These are phyloP conservation scores for Seriola dumerili DNA, from an alignment of 2,113 vertebrate species.

Conservation along the genomic window DNA sequence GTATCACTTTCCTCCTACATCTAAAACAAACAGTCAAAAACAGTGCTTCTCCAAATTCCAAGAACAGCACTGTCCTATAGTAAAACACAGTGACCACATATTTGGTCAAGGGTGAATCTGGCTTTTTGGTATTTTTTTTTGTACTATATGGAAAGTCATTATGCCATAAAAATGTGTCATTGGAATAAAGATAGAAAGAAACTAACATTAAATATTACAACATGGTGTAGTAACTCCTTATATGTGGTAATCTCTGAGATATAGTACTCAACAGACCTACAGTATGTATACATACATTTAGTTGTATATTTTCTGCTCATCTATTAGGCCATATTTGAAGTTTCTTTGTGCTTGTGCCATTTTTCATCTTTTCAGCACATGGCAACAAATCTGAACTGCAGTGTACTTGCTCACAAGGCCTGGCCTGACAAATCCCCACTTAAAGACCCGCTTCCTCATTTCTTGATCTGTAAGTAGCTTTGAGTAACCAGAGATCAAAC, in stretches of 20 bases:
- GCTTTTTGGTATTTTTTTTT: neutral
- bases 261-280: neutral
- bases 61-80: neutral
- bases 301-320: neutral
- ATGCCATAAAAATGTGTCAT: no score
- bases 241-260: neutral
- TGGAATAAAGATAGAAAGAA: no score
- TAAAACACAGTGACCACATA: neutral
- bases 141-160: neutral
- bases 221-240: neutral
- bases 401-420: neutral
- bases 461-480: constrained; percentile 23
- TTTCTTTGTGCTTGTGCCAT: neutral
- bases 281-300: neutral
- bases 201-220: no score
- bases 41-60: constrained; percentile 13
- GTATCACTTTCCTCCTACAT: constrained; percentile 54
- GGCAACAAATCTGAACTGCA: neutral
- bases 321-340: neutral
- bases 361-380: neutral
- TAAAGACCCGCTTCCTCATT: neutral
- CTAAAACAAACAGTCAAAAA: constrained; percentile 52
- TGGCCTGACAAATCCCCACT: constrained; percentile 1
- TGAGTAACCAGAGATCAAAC: constrained; percentile 54
- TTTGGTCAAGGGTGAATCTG: neutral